These are phyloP conservation scores for Epizoanthus fatuus DNA, from an alignment of 92 coral and sea anemone species.

Conservation along the genomic window DNA sequence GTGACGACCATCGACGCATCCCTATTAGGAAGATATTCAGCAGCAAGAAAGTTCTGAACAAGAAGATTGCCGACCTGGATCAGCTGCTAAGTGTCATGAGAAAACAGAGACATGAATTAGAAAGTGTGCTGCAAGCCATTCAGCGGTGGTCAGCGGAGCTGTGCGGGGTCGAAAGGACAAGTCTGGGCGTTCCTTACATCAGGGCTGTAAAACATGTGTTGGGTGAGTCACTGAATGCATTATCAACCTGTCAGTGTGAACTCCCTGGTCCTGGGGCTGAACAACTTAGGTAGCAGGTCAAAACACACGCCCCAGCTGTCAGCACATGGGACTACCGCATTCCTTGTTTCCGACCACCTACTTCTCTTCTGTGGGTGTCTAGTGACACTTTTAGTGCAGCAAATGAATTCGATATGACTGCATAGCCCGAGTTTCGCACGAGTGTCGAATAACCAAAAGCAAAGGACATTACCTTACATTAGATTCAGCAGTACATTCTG, in stretches of 20 bases:
- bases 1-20: slow-evolving; percentile 78
- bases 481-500: no score
- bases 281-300: not conserved
- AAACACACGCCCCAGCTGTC: no score
- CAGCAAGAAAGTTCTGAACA: slow-evolving; percentile 75
- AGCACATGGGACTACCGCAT: no score
- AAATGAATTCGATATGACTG: no score
- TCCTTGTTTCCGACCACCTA: no score
- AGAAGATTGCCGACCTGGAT: slow-evolving; percentile 81
- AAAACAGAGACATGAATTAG: slow-evolving; percentile 78
- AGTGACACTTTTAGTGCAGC: no score
- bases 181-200: slow-evolving; percentile 95
- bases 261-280: not conserved
- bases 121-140: slow-evolving; percentile 69
- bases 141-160: slow-evolving; percentile 83
- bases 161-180: slow-evolving; percentile 82
- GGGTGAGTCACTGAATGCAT: slow-evolving; percentile 60
- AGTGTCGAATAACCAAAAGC: no score
- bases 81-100: slow-evolving; percentile 82
- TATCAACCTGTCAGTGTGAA: no score
- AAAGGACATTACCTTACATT: no score
- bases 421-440: no score
- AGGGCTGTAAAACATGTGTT: slow-evolving; percentile 81
- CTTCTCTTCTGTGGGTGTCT: no score
- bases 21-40: slow-evolving; percentile 86